Percentiles rank a stretch among this genome's conserved stretches.
These are phyloP conservation scores for Sarcophaga subvicina DNA, from an alignment of 2,888 invertebrate species.

Conservation along the genomic window DNA sequence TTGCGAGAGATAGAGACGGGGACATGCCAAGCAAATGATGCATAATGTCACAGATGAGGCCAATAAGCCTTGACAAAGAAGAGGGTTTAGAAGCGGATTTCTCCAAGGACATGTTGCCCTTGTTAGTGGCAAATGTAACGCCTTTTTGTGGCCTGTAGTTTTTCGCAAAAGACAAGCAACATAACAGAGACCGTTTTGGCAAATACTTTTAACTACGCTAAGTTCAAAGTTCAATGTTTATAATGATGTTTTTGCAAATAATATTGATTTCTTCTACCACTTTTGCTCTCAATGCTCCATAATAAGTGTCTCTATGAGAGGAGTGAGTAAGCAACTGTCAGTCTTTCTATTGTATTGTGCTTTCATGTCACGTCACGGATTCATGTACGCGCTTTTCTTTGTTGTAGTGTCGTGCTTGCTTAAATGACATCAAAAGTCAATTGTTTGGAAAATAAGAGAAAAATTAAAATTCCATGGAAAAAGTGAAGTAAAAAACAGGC, in stretches of 20 bases:
- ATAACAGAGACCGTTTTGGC: not conserved
- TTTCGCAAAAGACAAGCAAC: not conserved
- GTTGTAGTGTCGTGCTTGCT: slow-evolving; percentile 15
- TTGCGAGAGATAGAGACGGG: not conserved
- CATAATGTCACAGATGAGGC: slow-evolving; percentile 67
- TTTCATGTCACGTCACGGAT: slow-evolving; percentile 67
- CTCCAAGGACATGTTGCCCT: slow-evolving; percentile 63
- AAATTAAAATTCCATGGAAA: slow-evolving; percentile 57
- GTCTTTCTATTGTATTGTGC: slow-evolving; percentile 26
- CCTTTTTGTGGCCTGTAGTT: slow-evolving; percentile 67
- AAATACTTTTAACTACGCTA: slow-evolving; percentile 10
- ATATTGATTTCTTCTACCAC: not conserved
- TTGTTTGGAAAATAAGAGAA: slow-evolving; percentile 79
- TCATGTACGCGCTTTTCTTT: slow-evolving; percentile 5
- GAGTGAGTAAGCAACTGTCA: not conserved
- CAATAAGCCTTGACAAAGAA: slow-evolving; percentile 39
- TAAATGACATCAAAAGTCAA: slow-evolving; percentile 78
- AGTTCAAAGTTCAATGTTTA: slow-evolving; percentile 63
- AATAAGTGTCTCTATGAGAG: not conserved
- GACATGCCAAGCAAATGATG: slow-evolving; percentile 49
- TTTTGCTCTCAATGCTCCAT: not conserved
- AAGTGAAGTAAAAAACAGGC: not conserved
- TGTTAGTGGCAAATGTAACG: slow-evolving; percentile 63
- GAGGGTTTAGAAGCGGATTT: slow-evolving; percentile 39
- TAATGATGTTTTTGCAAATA: slow-evolving; percentile 47